Conservation (phyloP, 1,140 invertebrate species). For the Cyclargus thomasi region DNA sequence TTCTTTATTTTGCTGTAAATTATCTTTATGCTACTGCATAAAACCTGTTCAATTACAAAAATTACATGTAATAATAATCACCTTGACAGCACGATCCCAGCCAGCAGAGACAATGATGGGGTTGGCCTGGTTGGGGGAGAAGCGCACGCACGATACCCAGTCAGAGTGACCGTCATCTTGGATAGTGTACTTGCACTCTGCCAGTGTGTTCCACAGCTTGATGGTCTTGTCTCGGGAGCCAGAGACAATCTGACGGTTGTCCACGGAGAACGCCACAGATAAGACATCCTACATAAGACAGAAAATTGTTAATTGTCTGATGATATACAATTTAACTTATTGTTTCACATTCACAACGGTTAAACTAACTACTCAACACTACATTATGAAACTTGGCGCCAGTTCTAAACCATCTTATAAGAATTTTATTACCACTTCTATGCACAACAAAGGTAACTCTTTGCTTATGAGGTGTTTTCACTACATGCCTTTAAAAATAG, state of each 20-base stretch:
- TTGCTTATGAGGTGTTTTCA: too few relatives aligned
- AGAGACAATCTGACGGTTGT: conserved; percentile 99
- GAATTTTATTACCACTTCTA: too few relatives aligned
- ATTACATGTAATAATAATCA: conserved; percentile 24
- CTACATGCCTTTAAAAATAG: conserved; percentile 26
- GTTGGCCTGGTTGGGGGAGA: conserved; percentile 98
- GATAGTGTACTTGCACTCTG: conserved; percentile 99
- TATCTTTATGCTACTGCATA: neutral
- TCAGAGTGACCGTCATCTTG: conserved; percentile 98
- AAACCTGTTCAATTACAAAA: neutral
- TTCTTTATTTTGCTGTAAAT: too few relatives aligned
- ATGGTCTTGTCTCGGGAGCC: conserved; percentile 99
- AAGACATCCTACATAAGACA: conserved; percentile 97
- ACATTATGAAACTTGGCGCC: too few relatives aligned
- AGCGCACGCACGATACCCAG: conserved; percentile 99
- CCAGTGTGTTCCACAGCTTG: conserved; percentile 99
- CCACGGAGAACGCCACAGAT: conserved; percentile 99
- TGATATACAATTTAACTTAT: neutral
- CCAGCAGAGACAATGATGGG: conserved; percentile 99
- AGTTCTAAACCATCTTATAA: too few relatives aligned
- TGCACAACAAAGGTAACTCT: too few relatives aligned
- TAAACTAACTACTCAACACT: neutral
- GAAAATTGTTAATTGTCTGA: neutral
- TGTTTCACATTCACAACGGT: neutral
- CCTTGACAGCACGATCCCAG: conserved; percentile 99